Evolutionary conservation across 2,888 invertebrate species (phyloP), one percentile per base, ranked within the genome.

Genomic region (Cremastobaeus sp.): DNA sequence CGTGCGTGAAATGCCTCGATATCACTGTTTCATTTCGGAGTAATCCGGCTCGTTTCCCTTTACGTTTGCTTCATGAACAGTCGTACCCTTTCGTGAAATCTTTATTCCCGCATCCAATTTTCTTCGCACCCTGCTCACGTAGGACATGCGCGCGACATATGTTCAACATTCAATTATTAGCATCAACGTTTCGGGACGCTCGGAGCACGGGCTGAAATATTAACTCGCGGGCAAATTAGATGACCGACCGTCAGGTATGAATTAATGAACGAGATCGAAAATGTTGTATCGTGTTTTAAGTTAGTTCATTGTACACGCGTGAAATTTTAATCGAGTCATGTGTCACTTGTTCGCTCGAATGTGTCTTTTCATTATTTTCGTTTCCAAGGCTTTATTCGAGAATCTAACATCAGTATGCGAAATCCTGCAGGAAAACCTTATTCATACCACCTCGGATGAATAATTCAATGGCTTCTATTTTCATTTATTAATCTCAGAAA

Each of bases 1-100:
- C 87, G 87, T 88, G 87, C 87, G 86, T 88, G 86, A 88, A 88
- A 88, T 86, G 86, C 86, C 83, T 86, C 83, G 86, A 87, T 87
- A 88, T 87, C 84, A 85, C 86, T 84, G 85, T 86, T 85, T 86
- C 86, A 86, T 87, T 86, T 86, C 83, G 80, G 78, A 72, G 78
- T 78, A 77, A 81, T 82, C 82, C 79, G 78, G 78, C 80, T 81
- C 81, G 73, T 79, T 82, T 76, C 79, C 79, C 78, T 77, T 81
- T 79, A 74, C 25, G 79, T 78, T 75, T 79, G 71, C 20, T 52
- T 57, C 65, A 62, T 62, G 25, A 43, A 50, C 35, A 28, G 21
- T 45, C 54, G 57, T 34, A 45, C 62, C 43, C 50, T 34, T 69
- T 64, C 43, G 39, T 65, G 12, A 34, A 54, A 52, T 70, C 69